Evolutionary conservation across 2,113 vertebrate genomes (phyloP), one percentile per base, ranked within the genome.

Genomic region (Microcebus griseorufus): DNA sequence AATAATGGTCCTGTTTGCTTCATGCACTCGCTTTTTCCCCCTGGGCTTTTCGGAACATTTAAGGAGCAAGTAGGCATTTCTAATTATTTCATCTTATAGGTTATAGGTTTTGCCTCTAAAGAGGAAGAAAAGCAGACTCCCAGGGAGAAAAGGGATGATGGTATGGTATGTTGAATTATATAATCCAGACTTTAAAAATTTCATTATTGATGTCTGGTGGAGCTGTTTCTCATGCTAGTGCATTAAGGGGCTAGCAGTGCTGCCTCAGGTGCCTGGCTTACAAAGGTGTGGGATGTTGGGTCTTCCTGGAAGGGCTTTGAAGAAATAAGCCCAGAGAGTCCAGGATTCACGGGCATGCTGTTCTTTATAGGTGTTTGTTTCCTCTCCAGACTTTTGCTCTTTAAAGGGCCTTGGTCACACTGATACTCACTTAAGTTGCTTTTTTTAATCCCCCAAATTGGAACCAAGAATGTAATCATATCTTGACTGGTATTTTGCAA

Each of bases 21-120:
- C 37, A 45, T 23, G 29, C 23, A 16, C 23, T 60, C 25, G 14
- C 23, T 60, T 48, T 84, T 42, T 55, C 23, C 12, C 13, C 62
- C 73, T 34, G 27, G 6, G 69, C 60, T 94, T 96, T 94, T 88
- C 39, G 80, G 67, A 89, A 37, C 42, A 67, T n/a, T 64, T 83
- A 75, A 94, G 48, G 76, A 92, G 6, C 17, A 18, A 42, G 79
- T 53, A 67, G 37, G 84, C 58, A 67, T 88, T 85, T 11, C 37
- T 65, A 22, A 39, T 94, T 64, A 42, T 84, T 18, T 65, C 29
- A 20, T 86, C 90, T 78, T 79, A 12, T 84, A 75, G 37, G 80
- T 78, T 87, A 64, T 18, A 90, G 39, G 85, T 51, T 96, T 92
- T 34, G n/a, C 27, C n/a, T 96, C 58, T 93, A 62, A 73, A 80